Conservation (phyloP, 37 sponge, comb jelly and placozoan species). For the Eunapius fragilis region DNA sequence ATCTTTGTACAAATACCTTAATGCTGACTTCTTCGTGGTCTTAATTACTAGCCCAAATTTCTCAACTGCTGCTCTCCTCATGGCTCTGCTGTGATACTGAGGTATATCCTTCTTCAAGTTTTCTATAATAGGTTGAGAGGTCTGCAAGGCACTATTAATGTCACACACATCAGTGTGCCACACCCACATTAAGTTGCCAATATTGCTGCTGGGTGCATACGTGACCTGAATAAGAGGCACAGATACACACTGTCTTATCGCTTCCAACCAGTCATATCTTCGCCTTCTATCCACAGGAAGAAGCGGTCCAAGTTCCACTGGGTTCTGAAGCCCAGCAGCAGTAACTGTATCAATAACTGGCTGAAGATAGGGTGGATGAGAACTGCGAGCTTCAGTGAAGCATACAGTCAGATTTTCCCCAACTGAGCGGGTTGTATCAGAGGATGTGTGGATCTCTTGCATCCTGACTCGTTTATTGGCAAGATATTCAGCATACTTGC, state of each 20-base stretch:
- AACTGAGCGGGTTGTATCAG: slow-evolving; percentile 4
- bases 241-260: neutral
- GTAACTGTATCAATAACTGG: slow-evolving; percentile 1
- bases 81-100: slow-evolving; percentile 42
- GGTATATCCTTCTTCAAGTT: slow-evolving; percentile 14
- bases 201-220: slow-evolving; percentile 18
- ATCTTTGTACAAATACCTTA: slow-evolving; percentile 5
- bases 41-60: slow-evolving; percentile 41
- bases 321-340: neutral
- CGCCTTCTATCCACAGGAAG: slow-evolving; percentile 9
- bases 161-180: slow-evolving; percentile 15
- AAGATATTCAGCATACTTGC: slow-evolving; percentile 8
- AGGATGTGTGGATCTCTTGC: slow-evolving; percentile 7
- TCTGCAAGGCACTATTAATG: slow-evolving; percentile 26
- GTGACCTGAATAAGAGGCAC: slow-evolving; percentile 9
- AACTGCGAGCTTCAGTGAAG: neutral
- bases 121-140: neutral
- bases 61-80: slow-evolving; percentile 27
- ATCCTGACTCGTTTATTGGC: slow-evolving; percentile 16
- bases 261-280: slow-evolving; percentile 7
- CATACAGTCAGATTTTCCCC: slow-evolving; percentile 3
- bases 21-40: neutral
- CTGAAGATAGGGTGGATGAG: neutral
- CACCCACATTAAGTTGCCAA: slow-evolving; percentile 23
- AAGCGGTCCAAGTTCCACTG: neutral